These are phyloP conservation scores for Megaceryle alcyon DNA, from an alignment of 2,797 vertebrate species.

Conservation along the genomic window DNA sequence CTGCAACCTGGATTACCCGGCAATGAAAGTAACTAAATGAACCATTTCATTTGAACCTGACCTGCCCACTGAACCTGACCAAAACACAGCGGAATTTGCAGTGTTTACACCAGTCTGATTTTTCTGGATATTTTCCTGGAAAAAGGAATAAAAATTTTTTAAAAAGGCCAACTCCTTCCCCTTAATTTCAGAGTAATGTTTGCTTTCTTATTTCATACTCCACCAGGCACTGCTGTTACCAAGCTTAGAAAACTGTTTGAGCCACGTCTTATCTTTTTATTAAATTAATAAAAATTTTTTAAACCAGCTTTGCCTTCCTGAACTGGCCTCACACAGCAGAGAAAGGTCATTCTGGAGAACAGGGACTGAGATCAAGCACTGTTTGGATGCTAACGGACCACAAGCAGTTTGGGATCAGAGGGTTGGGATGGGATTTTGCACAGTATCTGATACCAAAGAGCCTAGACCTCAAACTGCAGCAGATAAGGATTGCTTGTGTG, in stretches of 20 bases:
- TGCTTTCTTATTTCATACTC: neutral
- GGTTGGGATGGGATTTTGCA: neutral
- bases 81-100: neutral
- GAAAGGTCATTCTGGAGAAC: neutral
- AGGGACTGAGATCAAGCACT: rapidly evolving
- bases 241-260: neutral
- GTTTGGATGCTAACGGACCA: too few species aligned
- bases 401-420: neutral
- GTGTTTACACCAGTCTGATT: neutral
- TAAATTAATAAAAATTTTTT: neutral
- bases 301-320: neutral
- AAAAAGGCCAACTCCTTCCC: neutral
- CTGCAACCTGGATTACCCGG: rapidly evolving
- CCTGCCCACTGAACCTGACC: neutral
- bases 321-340: neutral
- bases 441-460: neutral
- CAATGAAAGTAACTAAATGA: neutral
- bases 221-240: neutral
- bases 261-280: neutral
- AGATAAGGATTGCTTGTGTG: neutral
- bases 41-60: neutral
- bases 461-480: neutral
- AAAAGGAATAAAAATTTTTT: neutral
- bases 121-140: neutral
- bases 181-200: neutral